Evolutionary conservation across 2,113 vertebrate genomes (phyloP).

Genomic region (Capreolus pygargus): DNA sequence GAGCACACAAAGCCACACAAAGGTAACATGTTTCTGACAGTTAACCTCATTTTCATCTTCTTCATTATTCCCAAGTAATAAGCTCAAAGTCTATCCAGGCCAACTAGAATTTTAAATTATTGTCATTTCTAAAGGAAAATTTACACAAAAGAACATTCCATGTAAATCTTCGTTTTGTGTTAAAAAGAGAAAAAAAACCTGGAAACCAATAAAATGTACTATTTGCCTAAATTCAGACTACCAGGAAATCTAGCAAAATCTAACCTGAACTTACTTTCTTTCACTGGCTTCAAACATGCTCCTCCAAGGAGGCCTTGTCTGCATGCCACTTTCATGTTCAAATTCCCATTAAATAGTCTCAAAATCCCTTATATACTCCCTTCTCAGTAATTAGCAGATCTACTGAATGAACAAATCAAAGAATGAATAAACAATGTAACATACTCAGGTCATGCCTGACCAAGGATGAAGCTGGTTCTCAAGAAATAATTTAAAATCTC

Average conservation of each 20-base stretch:
- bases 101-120: not conserved
- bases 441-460: not conserved
- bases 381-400: not conserved
- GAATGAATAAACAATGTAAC: not conserved
- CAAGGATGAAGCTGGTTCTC: not conserved
- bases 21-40: not conserved
- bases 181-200: not conserved
- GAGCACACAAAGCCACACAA: not conserved
- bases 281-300: not conserved
- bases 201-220: not conserved
- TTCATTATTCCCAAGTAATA: not conserved
- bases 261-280: not conserved
- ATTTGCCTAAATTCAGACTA: not conserved
- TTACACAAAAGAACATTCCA: not conserved
- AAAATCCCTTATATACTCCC: not conserved
- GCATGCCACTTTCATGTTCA: not conserved
- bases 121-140: not conserved
- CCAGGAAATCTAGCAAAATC: slow-evolving; percentile 7
- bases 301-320: not conserved
- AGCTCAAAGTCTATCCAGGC: not conserved
- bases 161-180: not conserved
- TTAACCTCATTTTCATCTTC: not conserved
- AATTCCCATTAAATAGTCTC: not conserved
- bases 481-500: not conserved
- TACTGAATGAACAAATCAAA: not conserved